Conservation (phyloP, 2,113 vertebrate species). For the Copsychus sechellarum region DNA sequence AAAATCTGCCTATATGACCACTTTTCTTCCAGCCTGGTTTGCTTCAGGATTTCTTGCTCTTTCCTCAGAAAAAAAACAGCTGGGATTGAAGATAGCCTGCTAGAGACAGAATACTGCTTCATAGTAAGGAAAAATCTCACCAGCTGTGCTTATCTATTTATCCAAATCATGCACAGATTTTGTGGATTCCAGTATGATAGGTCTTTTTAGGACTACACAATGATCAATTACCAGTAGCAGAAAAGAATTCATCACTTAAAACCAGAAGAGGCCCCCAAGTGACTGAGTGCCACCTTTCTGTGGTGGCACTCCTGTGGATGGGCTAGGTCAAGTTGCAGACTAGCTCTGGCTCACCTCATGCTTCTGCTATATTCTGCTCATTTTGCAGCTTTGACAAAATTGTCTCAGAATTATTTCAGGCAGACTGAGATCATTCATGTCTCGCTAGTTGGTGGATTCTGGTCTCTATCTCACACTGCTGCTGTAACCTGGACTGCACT, state of each 20-base stretch:
- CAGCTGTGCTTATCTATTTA: not conserved
- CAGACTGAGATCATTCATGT: not conserved
- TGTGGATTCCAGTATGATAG: not conserved
- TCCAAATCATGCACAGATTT: not conserved
- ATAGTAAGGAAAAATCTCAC: not conserved
- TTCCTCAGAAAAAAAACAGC: not conserved
- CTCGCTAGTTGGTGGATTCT: accelerated
- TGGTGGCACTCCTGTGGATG: not conserved
- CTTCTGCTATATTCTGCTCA: not conserved
- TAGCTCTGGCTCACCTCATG: not conserved
- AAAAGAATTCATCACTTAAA: not conserved
- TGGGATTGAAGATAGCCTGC: not conserved
- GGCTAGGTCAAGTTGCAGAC: not conserved
- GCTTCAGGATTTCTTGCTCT: not conserved
- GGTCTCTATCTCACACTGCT: accelerated
- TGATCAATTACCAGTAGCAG: not conserved
- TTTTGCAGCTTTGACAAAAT: not conserved
- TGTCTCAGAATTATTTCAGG: not conserved
- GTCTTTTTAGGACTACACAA: not conserved
- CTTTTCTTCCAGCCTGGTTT: not conserved
- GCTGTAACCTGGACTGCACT: accelerated
- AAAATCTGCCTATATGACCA: not conserved
- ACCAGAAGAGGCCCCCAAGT: not conserved
- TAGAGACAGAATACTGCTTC: not conserved
- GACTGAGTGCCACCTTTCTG: not conserved